Base-by-base conservation (phyloP, 2,113 vertebrate genomes). In the Herpetotheres cachinnans region DNA sequence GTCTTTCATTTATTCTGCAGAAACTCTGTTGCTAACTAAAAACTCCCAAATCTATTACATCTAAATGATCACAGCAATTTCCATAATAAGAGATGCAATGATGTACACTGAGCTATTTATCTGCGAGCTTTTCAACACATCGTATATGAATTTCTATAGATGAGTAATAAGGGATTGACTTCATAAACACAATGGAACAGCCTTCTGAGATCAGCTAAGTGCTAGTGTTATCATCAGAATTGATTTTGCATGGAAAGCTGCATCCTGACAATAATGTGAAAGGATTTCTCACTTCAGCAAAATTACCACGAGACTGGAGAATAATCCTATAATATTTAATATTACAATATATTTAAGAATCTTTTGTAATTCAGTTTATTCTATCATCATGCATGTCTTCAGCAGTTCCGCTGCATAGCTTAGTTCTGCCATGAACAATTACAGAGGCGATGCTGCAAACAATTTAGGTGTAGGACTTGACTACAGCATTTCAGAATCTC, bases 211-310 rank as follows among this genome's bases (percentile, higher is more conserved):
- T 82, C 38, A 95, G 34, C 77, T 93, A 55, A 92, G 82, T 76
- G 67, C 54, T 30, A n/a, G 47, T 83, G 46, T 83, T 97, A 63
- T 78, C 77, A 88, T 47, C 73, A 82, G 42, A 89, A 96, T 89
- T 89, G 94, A 94, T 96, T 96, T 92, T 96, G 69, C 49, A 62
- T 77, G 59, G 50, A 86, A 97, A 96, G 79, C 62, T 91, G 63
- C 46, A 77, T 79, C n/a, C 61, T 80, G 62, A 86, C 81, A 91
- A 67, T 78, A 90, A 87, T 4, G 24, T 22, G 42, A 88, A 80
- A 88, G 56, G 58, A 82, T 89, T 96, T 88, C 70, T 93, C 54
- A 69, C 71, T 93, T 91, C 85, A 84, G 77, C 81, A 85, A 86
- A 92, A 72, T 72, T 13, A 86, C 52, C 36, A 55, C 38, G 40